Base-by-base conservation (phyloP, 2,113 vertebrate species). In the Cygnus atratus region DNA sequence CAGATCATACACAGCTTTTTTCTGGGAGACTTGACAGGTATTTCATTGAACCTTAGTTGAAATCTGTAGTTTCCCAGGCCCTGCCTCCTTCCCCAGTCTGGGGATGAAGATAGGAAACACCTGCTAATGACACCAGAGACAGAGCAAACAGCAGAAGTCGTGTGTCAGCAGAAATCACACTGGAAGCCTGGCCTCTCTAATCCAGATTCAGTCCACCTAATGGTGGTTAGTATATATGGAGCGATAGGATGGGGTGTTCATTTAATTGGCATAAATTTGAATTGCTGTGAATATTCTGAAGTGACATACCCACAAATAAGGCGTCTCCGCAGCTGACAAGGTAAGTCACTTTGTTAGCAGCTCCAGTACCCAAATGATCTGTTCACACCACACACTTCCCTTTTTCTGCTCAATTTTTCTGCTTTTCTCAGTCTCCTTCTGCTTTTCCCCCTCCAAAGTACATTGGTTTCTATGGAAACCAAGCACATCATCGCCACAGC, bases 391-490 rank as follows among this genome's bases (percentile, higher is more conserved):
- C 68, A 44, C 61, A 13, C 39, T 73, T 75, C 70, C 76, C 54
- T 17, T 37, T 39, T 28, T 54, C 61, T 15, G 13, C 68, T 61
- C 67, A 50, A n/a, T 48, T 48, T 88, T 87, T 61, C 52, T 90
- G 73, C 82, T 87, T 93, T 73, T 59, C 72, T 79, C 77, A 11
- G 3, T 54, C 78, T 87, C 82, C 77, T 84, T 9, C 79, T 61
- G 75, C 78, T 84, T 92, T 90, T 67, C n/a, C 76, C 88, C 78
- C 50, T 43, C 58, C 78, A 54, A 94, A 96, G 85, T 24, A 68
- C 84, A 6, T 17, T 0, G 5, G 96, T 97, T 97, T 70, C 96
- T 44, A 96, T 84, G 86, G 97, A 75, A 97, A 97, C 95, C 20
- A 52, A 93, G 19, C 81, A 77, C 43, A 14, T 88, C 92, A 93